Conservation (phyloP, 2,797 vertebrate genomes). For the Platalea minor region DNA sequence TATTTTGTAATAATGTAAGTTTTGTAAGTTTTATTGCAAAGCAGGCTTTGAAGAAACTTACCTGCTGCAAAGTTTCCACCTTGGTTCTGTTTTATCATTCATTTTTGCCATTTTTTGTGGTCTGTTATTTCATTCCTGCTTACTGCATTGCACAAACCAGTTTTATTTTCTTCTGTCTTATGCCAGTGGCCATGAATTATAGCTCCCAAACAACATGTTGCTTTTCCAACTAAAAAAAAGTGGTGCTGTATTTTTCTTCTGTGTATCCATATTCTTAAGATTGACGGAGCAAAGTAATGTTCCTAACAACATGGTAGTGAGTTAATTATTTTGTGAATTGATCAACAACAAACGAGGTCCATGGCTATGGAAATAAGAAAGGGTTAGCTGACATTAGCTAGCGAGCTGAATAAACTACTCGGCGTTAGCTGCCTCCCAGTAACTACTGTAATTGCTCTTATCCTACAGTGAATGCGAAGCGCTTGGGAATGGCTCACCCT, state of each 20-base stretch:
- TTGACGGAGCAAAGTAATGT: neutral
- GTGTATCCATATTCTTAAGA: neutral
- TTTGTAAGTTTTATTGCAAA: neutral
- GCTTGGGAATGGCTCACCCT: neutral
- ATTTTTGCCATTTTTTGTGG: neutral
- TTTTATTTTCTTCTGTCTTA: neutral
- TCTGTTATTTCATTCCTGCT: neutral
- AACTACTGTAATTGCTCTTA: neutral
- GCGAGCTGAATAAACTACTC: neutral
- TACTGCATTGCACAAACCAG: neutral
- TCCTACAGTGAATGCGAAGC: neutral
- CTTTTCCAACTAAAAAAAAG: neutral
- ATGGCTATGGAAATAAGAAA: neutral
- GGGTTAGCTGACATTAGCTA: neutral
- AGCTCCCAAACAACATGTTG: neutral
- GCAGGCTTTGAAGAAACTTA: neutral
- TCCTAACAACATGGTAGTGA: neutral
- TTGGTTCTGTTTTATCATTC: neutral
- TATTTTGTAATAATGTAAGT: neutral
- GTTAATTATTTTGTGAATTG: neutral
- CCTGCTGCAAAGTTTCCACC: neutral
- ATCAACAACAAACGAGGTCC: neutral
- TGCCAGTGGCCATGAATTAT: neutral
- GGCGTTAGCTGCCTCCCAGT: neutral
- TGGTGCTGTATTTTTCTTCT: neutral